These are phyloP conservation scores for Drosophila neonasuta DNA, from an alignment of 2,888 invertebrate genomes.

Conservation along the genomic window DNA sequence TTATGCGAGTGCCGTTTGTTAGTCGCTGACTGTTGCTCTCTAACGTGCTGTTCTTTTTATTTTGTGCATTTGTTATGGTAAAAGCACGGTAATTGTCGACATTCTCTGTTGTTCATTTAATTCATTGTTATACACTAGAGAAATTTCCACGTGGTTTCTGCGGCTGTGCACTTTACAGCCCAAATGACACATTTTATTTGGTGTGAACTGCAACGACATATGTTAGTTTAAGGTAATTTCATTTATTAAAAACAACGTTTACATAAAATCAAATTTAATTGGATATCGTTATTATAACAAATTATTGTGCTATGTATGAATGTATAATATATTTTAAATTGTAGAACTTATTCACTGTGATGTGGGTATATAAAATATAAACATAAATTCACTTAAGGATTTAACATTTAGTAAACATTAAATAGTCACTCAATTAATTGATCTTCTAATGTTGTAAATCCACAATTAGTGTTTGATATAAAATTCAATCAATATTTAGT, in stretches of 20 bases:
- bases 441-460: not conserved
- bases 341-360: no score
- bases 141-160: constrained; percentile 47
- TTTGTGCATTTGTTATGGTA: constrained; percentile 11
- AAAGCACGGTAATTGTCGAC: constrained; percentile 51
- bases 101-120: constrained; percentile 58
- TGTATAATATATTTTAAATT: no score
- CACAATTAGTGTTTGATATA: not conserved
- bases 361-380: no score
- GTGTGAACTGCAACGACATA: constrained; percentile 13
- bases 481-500: not conserved
- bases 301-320: no score
- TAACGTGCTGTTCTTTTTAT: constrained; percentile 19
- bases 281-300: no score
- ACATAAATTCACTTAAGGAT: no score
- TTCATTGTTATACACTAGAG: constrained; percentile 39
- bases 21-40: constrained; percentile 29
- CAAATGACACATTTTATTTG: constrained; percentile 15
- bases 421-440: not conserved
- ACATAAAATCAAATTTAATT: no score
- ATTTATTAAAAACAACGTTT: not conserved
- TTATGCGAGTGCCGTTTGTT: constrained; percentile 35
- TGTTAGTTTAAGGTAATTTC: not conserved
- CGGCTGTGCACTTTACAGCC: constrained; percentile 37
- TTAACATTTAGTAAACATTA: no score